These are phyloP conservation scores for Paramisgurnus dabryanus DNA, from an alignment of 2,113 vertebrate species.

Conservation along the genomic window DNA sequence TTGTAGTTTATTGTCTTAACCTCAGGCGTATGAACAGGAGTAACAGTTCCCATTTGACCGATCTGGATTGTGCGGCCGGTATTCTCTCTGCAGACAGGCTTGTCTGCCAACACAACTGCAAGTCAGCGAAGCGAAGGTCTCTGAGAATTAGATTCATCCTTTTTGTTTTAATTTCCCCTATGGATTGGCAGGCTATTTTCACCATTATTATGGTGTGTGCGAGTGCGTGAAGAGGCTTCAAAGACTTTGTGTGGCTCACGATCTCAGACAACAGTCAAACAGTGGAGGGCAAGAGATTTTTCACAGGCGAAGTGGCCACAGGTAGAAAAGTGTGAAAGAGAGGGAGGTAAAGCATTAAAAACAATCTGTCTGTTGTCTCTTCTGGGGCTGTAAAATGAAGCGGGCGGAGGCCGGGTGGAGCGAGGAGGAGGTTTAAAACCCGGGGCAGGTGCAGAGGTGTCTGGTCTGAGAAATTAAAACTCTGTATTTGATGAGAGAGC, in stretches of 20 bases:
- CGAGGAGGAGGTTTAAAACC: slow-evolving; percentile 30
- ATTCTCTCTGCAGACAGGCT: slow-evolving; percentile 68
- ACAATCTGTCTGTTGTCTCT: slow-evolving; percentile 32
- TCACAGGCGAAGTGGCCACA: slow-evolving; percentile 7
- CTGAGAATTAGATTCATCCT: slow-evolving; percentile 69
- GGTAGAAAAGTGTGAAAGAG: background rate
- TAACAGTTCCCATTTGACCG: slow-evolving; percentile 76
- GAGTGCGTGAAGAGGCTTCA: slow-evolving; percentile 23
- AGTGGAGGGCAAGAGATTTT: slow-evolving; percentile 29
- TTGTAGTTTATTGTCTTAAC: slow-evolving; percentile 71
- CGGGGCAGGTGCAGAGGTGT: slow-evolving; percentile 46
- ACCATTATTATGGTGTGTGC: slow-evolving; percentile 60
- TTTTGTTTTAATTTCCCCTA: slow-evolving; percentile 73
- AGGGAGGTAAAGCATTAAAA: slow-evolving; percentile 43
- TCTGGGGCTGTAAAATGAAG: slow-evolving; percentile 30
- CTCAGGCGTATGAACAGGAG: slow-evolving; percentile 62
- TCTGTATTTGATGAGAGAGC: slow-evolving; percentile 49
- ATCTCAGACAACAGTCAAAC: slow-evolving; percentile 19
- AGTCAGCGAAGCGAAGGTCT: slow-evolving; percentile 73
- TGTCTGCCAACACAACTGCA: slow-evolving; percentile 70
- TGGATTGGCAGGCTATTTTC: slow-evolving; percentile 72
- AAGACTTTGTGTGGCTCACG: slow-evolving; percentile 19
- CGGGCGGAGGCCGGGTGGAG: slow-evolving; percentile 4
- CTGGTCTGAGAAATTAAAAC: slow-evolving; percentile 47
- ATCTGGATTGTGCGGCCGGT: slow-evolving; percentile 68